These are phyloP conservation scores for Schizopygopsis malacanthus DNA, from an alignment of 2,797 vertebrate genomes.

Conservation along the genomic window DNA sequence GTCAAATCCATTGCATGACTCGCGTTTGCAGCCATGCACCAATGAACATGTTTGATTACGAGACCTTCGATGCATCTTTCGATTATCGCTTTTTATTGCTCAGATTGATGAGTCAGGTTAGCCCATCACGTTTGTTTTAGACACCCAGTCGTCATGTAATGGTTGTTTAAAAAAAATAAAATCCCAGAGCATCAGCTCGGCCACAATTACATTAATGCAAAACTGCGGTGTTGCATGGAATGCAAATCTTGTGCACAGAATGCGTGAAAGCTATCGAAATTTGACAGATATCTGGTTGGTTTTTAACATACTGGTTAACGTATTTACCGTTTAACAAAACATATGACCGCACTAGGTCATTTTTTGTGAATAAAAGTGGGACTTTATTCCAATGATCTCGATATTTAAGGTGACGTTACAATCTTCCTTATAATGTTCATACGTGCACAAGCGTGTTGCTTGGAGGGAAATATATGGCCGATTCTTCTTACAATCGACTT, in stretches of 20 bases:
- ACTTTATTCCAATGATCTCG: constrained; percentile 11
- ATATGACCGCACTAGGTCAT: background rate
- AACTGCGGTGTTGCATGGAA: constrained; percentile 65
- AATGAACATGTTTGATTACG: constrained; percentile 48
- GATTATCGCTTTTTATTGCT: constrained; percentile 41
- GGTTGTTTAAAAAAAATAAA: background rate
- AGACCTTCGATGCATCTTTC: constrained; percentile 44
- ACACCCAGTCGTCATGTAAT: constrained; percentile 34
- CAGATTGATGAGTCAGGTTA: constrained; percentile 49
- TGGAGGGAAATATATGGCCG: constrained; percentile 18
- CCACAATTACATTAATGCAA: constrained; percentile 54
- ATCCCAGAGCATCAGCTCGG: constrained; percentile 29
- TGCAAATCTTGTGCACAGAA: constrained; percentile 56
- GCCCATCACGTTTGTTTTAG: constrained; percentile 42
- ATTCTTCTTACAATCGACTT: constrained; percentile 36
- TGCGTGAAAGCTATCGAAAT: constrained; percentile 50
- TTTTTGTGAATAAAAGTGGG: constrained; percentile 13
- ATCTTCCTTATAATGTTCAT: constrained; percentile 49
- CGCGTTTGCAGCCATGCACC: constrained; percentile 49
- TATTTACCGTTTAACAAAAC: background rate
- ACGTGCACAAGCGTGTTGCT: constrained; percentile 53
- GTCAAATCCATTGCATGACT: constrained; percentile 37
- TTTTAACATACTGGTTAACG: background rate
- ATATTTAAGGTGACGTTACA: constrained; percentile 51
- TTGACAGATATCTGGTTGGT: constrained; percentile 19